These are phyloP conservation scores for Rhinatrema bivittatum DNA, from an alignment of 2,797 vertebrate genomes.

Conservation along the genomic window DNA sequence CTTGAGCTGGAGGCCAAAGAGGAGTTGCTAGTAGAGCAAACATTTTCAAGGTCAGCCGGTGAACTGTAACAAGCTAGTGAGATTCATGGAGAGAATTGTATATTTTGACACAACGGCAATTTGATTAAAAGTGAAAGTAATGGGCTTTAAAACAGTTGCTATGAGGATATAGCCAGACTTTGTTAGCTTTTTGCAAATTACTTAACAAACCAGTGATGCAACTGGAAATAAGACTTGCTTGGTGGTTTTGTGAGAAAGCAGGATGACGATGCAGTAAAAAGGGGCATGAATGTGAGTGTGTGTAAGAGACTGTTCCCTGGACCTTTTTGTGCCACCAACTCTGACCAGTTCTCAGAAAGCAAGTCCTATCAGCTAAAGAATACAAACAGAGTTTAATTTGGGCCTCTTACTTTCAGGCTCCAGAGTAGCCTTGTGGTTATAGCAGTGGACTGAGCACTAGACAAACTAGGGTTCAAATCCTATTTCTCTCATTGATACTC, in stretches of 20 bases:
- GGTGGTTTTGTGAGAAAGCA: conserved; percentile 66
- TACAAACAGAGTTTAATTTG: too few species aligned
- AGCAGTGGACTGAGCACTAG: too few species aligned
- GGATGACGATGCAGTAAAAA: conserved; percentile 26
- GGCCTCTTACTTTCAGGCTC: too few species aligned
- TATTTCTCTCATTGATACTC: too few species aligned
- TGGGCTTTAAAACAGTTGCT: conserved; percentile 94
- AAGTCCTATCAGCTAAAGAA: too few species aligned
- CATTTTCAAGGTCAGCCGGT: conserved; percentile 95
- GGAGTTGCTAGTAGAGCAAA: conserved; percentile 86
- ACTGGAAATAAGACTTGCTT: conserved; percentile 71
- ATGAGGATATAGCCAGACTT: conserved; percentile 83
- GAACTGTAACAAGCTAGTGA: conserved; percentile 86
- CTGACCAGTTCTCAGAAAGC: too few species aligned
- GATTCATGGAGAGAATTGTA: conserved; percentile 87
- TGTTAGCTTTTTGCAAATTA: conserved; percentile 83
- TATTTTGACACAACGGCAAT: conserved; percentile 88
- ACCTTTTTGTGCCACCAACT: too few species aligned
- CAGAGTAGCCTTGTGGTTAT: too few species aligned
- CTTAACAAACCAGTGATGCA: conserved; percentile 80
- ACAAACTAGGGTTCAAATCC: too few species aligned
- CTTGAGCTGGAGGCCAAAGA: conserved; percentile 62
- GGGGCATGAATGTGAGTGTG: conserved; percentile 18
- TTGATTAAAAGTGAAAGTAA: conserved; percentile 99
- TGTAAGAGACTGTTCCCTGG: too few species aligned